Conservation (phyloP, 2,797 vertebrate species). For the Hyperoplus lanceolatus region DNA sequence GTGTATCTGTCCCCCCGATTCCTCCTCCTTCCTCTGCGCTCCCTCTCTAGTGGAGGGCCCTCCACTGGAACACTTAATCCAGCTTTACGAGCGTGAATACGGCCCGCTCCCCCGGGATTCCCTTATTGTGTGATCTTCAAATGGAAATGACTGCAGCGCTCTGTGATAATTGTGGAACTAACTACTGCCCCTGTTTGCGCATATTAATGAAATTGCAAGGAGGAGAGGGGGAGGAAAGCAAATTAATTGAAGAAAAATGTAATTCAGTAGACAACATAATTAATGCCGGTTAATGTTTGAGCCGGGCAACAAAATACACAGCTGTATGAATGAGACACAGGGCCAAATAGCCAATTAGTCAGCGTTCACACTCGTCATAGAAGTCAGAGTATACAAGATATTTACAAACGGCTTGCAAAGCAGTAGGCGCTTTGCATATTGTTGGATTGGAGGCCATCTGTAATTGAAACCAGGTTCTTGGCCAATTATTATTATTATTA, state of each 20-base stretch:
- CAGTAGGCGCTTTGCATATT: slow-evolving; percentile 56
- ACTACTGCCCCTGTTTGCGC: slow-evolving; percentile 73
- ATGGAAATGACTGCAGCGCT: slow-evolving; percentile 75
- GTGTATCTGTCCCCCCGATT: slow-evolving; percentile 37
- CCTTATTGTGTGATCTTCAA: slow-evolving; percentile 74
- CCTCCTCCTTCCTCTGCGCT: slow-evolving; percentile 12
- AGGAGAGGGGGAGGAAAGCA: slow-evolving; percentile 39
- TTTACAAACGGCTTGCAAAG: slow-evolving; percentile 42
- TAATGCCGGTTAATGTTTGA: slow-evolving; percentile 72
- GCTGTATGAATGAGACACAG: slow-evolving; percentile 52
- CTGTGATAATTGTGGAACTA: slow-evolving; percentile 78
- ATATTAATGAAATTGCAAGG: slow-evolving; percentile 64
- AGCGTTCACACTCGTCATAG: slow-evolving; percentile 21
- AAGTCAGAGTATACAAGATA: slow-evolving; percentile 35
- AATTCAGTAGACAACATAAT: slow-evolving; percentile 81
- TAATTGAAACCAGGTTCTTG: slow-evolving; percentile 31
- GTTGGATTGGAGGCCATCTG: slow-evolving; percentile 51
- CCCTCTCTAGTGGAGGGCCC: slow-evolving; percentile 58
- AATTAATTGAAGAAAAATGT: slow-evolving; percentile 80
- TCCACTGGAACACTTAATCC: slow-evolving; percentile 75
- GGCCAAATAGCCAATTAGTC: slow-evolving; percentile 69
- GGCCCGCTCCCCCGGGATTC: slow-evolving; percentile 67
- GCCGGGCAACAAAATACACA: slow-evolving; percentile 63
- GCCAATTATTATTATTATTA: background rate
- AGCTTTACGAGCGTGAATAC: slow-evolving; percentile 51